Evolutionary conservation across 2,797 vertebrate genomes (phyloP).

Genomic region (Sparus aurata): DNA sequence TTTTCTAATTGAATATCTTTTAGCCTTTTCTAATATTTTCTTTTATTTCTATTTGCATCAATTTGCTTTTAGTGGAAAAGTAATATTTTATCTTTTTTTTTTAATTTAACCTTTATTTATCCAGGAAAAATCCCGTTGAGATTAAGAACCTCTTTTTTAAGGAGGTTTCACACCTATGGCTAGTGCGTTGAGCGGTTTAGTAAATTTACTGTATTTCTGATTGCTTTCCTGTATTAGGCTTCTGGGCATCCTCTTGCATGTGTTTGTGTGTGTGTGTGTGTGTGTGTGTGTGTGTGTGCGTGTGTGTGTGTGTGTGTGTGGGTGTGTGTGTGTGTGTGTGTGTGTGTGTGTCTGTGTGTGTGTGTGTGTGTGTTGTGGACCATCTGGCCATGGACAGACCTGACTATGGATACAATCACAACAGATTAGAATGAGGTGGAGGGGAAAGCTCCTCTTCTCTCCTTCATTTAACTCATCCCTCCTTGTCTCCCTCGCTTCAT

Average conservation of each 20-base stretch:
- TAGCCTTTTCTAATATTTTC: conserved; percentile 23
- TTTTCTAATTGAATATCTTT: conserved; percentile 52
- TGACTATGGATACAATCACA: conserved; percentile 75
- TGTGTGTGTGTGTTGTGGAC: conserved; percentile 47
- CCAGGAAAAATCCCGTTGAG: no score
- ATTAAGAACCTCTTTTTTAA: no score
- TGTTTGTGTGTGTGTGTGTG: background rate
- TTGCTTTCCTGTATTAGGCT: conserved; percentile 41
- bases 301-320: conserved; percentile 11
- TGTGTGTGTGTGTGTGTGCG: conserved; percentile 22
- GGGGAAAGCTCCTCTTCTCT: conserved; percentile 79
- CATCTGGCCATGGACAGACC: conserved; percentile 77
- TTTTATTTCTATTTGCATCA: conserved; percentile 31
- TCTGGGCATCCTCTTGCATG: conserved; percentile 35
- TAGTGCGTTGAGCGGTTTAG: conserved; percentile 27
- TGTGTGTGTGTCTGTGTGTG: conserved; percentile 21
- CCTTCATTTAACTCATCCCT: conserved; percentile 82
- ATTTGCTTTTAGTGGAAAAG: conserved; percentile 39
- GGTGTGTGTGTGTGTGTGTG: conserved; percentile 26
- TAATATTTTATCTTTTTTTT: no score
- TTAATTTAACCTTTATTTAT: no score
- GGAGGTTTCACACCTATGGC: no score
- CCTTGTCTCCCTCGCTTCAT: conserved; percentile 78
- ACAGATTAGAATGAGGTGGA: conserved; percentile 81
- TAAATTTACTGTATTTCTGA: conserved; percentile 47